phyloP scores from a whole-genome alignment of 2,797 vertebrate genomes.

The Orestias chungarensis region DNA sequence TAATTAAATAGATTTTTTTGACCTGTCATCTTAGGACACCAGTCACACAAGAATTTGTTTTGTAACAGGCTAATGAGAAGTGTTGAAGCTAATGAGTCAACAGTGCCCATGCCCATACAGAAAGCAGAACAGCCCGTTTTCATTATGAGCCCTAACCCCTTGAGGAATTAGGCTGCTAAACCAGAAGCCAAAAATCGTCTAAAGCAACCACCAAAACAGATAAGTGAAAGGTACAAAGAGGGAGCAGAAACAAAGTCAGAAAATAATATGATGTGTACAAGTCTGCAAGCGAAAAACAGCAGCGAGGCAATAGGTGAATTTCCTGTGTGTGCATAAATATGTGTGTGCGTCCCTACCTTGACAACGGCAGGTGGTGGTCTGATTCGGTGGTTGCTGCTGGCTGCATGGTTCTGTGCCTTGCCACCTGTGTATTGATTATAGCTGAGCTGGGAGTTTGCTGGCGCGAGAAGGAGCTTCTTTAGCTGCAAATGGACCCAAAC shows the following conservation, averaged over 20 bases:
- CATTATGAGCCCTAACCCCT: conserved; percentile 69
- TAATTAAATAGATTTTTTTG: conserved; percentile 69
- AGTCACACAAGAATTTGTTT: conserved; percentile 55
- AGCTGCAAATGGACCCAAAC: conserved; percentile 84
- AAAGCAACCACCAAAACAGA: conserved; percentile 68
- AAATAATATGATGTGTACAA: conserved; percentile 35
- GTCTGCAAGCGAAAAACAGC: conserved; percentile 38
- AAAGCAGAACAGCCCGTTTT: conserved; percentile 80
- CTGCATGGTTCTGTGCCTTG: conserved; percentile 96
- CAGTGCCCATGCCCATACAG: conserved; percentile 64
- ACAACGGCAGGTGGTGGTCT: conserved; percentile 94
- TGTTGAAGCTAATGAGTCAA: conserved; percentile 77
- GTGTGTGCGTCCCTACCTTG: conserved; percentile 87
- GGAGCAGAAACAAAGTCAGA: conserved; percentile 39
- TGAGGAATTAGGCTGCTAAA: conserved; percentile 62
- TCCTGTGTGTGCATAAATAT: conserved; percentile 23
- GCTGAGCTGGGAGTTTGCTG: conserved; percentile 98
- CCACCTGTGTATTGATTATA: conserved; percentile 99
- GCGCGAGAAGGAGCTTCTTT: conserved; percentile 99
- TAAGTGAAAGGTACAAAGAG: conserved; percentile 34
- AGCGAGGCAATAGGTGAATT: conserved; percentile 23
- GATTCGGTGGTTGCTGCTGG: conserved; percentile 94
- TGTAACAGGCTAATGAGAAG: conserved; percentile 67
- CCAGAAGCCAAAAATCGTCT: conserved; percentile 69
- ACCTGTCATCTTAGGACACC: conserved; percentile 66